Evolutionary conservation across 1,140 invertebrate species (phyloP), one percentile per base, ranked within the genome.

Genomic region (silkworm (Bombyx mori)): DNA sequence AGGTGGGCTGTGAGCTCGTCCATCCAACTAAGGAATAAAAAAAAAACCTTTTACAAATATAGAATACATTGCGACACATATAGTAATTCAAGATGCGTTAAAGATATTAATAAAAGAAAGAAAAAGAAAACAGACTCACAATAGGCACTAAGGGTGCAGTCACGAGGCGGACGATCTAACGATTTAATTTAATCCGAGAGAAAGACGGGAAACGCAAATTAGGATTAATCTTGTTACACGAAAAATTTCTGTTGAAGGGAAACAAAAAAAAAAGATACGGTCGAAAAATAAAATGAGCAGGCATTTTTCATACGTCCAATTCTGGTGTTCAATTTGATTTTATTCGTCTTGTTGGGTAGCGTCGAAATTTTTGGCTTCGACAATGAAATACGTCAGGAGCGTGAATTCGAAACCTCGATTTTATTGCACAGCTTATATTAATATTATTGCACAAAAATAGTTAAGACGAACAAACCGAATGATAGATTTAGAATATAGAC

Each of bases 161-260:
- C 59, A 54, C 43, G 53, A 54, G 56, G 62, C 55, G 71, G 61
- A 65, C 68, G 61, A 64, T 58, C 56, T 59, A 61, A 61, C 65
- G 63, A 69, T 74, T 75, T 68, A 75, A 75, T 75, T 65, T 68
- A 73, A 73, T 75, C 66, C 64, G 12, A 22, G 12, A 22, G 7
- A 43, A 45, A 43, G 53, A 46, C 53, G 53, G 43, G 45, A 44
- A 44, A 54, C 18, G 44, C 43, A 54, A 54, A 54, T 54, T 54
- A 54, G 51, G 49, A 61, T 50, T 59, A 66, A 66, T 66, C 57
- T 58, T 56, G 58, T 63, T 63, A 63, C 52, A 53, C 45, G 53
- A 52, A 51, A 52, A 58, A 60, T 64, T 64, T 64, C 60, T 42
- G 45, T 18, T 26, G 52, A 50, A 54, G 58, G 42, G 48, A 50